phyloP scores from a whole-genome alignment of 2,797 vertebrate species.

The Dendrocincla tyrannina region DNA sequence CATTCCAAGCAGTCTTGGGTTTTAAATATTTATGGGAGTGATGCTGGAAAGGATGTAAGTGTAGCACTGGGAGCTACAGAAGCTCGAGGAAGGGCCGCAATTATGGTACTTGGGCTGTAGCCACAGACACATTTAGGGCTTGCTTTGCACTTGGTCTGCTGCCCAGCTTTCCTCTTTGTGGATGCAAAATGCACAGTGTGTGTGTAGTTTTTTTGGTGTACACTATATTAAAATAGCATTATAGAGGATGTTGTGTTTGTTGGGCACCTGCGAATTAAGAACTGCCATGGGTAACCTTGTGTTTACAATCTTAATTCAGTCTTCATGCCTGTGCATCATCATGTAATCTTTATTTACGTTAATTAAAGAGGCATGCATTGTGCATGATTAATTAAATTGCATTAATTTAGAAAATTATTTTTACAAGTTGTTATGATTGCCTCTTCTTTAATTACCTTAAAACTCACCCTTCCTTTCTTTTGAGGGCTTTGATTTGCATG shows the following conservation, averaged over 20 bases:
- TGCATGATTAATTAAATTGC: constrained; percentile 9
- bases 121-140: background rate
- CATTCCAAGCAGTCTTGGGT: background rate
- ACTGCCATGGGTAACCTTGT: background rate
- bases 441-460: background rate
- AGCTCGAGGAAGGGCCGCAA: fast-evolving
- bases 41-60: background rate
- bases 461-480: background rate
- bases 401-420: constrained; percentile 41
- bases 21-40: background rate
- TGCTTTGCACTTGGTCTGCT: background rate
- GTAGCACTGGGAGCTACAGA: background rate
- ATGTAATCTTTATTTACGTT: background rate
- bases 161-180: background rate
- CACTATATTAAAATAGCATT: background rate
- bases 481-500: background rate
- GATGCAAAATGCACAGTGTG: background rate
- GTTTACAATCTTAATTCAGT: background rate
- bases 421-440: background rate
- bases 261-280: background rate
- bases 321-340: background rate
- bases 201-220: background rate
- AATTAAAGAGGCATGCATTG: constrained; percentile 16
- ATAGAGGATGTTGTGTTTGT: background rate
- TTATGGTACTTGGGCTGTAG: background rate